Base-by-base conservation (phyloP, 1,140 invertebrate genomes). In the Atta cephalotes region DNA sequence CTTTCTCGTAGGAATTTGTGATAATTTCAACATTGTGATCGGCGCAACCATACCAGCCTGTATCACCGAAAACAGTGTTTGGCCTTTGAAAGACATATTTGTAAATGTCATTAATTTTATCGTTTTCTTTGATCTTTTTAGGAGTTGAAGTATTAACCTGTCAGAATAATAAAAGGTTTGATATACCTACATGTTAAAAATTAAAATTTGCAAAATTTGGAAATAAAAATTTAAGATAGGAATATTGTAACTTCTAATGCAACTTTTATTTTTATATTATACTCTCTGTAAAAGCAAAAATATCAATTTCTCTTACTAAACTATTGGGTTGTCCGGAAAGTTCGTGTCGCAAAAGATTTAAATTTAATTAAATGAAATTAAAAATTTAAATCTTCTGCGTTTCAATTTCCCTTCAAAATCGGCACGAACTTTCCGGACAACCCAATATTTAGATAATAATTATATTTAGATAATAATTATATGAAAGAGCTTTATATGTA, bases 41-140 rank as follows among this genome's bases (percentile, higher is more conserved):
- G 18, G 93, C 89, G 89, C 96, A 97, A 71, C 96, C 96, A 82
- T 97, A 97, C 92, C 96, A 96, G 28, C 96, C 96, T 14, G 97
- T 96, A 72, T 97, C 94, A 0, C 92, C 93, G 25, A 85, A 85
- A 18, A 92, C 74, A 0, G 92, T 91, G 12, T 85, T 6, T 1
- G 51, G 56, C 45, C 93, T 91, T 70, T 49, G 71, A 49, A 94
- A 93, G n/a, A 87, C 49, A 1, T 65, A 71, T 0, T 9, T 88
- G 0, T 87, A 71, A 28, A 18, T 25, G 1, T 25, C 60, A 21
- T 66, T 16, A 3, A 14, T 12, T 9, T 78, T 3, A 1, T 58
- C 56, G 7, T 58, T 3, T 21, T 39, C 10, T 0, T 77, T 18
- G 0, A 49, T 56, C 2, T 39, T 45, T 53, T 56, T 49, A 7